Evolutionary conservation across 2,113 vertebrate genomes (phyloP).

Genomic region (Platichthys stellatus): DNA sequence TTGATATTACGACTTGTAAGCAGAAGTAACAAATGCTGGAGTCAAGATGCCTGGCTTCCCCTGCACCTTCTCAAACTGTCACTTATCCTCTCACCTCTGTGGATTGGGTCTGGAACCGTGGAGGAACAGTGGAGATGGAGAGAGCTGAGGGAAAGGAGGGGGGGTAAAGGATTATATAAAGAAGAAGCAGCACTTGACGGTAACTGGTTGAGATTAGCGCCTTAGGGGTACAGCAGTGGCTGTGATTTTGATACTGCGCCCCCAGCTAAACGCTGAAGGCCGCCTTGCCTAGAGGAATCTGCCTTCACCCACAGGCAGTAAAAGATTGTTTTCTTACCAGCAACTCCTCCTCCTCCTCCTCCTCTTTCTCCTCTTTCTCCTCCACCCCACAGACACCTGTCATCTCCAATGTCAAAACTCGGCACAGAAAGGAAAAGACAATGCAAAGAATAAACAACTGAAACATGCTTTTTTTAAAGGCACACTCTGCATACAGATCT

Average conservation of each 20-base stretch:
- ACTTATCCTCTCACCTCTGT: slow-evolving; percentile 75
- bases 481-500: slow-evolving; percentile 76
- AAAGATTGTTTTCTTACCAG: slow-evolving; percentile 80
- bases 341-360: slow-evolving; percentile 58
- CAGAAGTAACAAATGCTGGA: slow-evolving; percentile 48
- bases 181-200: slow-evolving; percentile 80
- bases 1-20: slow-evolving; percentile 38
- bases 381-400: slow-evolving; percentile 82
- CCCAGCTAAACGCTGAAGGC: slow-evolving; percentile 84
- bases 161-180: slow-evolving; percentile 79
- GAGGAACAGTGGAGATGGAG: slow-evolving; percentile 65
- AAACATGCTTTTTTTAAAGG: slow-evolving; percentile 75
- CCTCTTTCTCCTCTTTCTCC: slow-evolving; percentile 58
- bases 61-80: slow-evolving; percentile 68
- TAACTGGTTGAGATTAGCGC: slow-evolving; percentile 83
- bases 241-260: slow-evolving; percentile 82
- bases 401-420: slow-evolving; percentile 81
- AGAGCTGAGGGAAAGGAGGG: slow-evolving; percentile 60
- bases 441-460: slow-evolving; percentile 81
- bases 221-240: slow-evolving; percentile 83
- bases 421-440: slow-evolving; percentile 75
- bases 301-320: slow-evolving; percentile 81
- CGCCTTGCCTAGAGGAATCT: slow-evolving; percentile 81
- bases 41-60: slow-evolving; percentile 62
- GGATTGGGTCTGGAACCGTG: slow-evolving; percentile 67